Percentiles rank a stretch among this genome's conserved stretches.
Conservation (phyloP, 2,113 vertebrate genomes). For the Sceloporus tristichus region DNA sequence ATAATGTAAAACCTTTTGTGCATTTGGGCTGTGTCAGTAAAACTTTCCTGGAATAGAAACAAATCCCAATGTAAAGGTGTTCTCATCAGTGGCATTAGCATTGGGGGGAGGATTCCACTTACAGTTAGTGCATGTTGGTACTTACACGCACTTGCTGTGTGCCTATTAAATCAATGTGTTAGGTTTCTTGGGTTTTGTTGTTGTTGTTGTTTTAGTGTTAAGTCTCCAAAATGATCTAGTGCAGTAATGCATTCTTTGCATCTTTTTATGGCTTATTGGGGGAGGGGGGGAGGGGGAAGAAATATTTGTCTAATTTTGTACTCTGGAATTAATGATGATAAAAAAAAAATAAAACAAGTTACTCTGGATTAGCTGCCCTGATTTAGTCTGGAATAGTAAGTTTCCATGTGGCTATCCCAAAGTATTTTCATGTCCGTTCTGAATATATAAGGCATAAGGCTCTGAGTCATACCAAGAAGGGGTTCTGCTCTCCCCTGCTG, state of each 20-base stretch:
- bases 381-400: slow-evolving; percentile 4
- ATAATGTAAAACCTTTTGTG: background rate
- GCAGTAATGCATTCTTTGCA: background rate
- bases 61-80: background rate
- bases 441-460: slow-evolving; percentile 37
- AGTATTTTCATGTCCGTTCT: slow-evolving; percentile 9
- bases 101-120: background rate
- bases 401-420: slow-evolving; percentile 25
- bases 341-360: background rate
- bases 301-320: background rate
- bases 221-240: background rate
- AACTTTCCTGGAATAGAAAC: background rate
- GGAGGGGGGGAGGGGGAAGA: background rate
- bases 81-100: background rate
- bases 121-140: background rate
- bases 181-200: background rate
- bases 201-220: background rate
- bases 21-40: background rate
- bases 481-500: slow-evolving; percentile 59
- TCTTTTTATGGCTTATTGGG: background rate
- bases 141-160: background rate
- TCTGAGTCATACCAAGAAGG: slow-evolving; percentile 77
- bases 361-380: background rate
- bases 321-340: background rate
- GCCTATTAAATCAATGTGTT: background rate